phyloP scores from a whole-genome alignment of 2,113 vertebrate species.

The Leiothrix lutea region DNA sequence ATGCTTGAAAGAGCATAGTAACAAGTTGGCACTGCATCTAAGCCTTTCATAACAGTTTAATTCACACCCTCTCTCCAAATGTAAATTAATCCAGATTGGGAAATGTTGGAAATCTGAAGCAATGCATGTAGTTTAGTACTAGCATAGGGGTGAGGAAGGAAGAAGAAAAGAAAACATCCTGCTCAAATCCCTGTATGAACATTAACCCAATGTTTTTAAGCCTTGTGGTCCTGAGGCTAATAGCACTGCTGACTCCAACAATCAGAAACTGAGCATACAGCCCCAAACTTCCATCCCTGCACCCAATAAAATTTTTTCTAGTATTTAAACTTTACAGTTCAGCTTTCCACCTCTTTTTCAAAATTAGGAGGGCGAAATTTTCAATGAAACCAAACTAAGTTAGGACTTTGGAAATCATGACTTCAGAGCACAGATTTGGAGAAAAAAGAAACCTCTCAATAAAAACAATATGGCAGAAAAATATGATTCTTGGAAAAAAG shows the following conservation, averaged over 20 bases:
- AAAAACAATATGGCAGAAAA: not conserved
- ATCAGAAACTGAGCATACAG: not conserved
- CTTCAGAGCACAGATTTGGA: not conserved
- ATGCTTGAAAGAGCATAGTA: slow-evolving; percentile 41
- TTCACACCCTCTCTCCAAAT: slow-evolving; percentile 56
- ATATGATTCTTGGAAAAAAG: not conserved
- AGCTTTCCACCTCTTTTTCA: not conserved
- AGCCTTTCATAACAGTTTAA: slow-evolving; percentile 61
- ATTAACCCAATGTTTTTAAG: not conserved
- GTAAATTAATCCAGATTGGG: slow-evolving; percentile 65
- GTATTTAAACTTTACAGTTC: not conserved
- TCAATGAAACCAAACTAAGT: not conserved
- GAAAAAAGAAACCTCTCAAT: not conserved
- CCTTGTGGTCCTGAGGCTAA: not conserved
- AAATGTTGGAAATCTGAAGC: slow-evolving; percentile 34
- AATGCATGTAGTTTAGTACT: slow-evolving; percentile 11
- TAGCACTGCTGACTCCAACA: not conserved
- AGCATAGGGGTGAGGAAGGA: not conserved
- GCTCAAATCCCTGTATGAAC: not conserved
- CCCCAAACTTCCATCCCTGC: not conserved
- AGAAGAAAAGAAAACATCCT: not conserved
- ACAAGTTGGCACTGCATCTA: slow-evolving; percentile 44
- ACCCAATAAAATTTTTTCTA: not conserved
- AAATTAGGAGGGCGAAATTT: not conserved
- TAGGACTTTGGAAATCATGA: not conserved